Percentiles rank a stretch among this genome's conserved stretches.
phyloP scores from a whole-genome alignment of 2,888 invertebrate species.

The Acleris cristana region DNA sequence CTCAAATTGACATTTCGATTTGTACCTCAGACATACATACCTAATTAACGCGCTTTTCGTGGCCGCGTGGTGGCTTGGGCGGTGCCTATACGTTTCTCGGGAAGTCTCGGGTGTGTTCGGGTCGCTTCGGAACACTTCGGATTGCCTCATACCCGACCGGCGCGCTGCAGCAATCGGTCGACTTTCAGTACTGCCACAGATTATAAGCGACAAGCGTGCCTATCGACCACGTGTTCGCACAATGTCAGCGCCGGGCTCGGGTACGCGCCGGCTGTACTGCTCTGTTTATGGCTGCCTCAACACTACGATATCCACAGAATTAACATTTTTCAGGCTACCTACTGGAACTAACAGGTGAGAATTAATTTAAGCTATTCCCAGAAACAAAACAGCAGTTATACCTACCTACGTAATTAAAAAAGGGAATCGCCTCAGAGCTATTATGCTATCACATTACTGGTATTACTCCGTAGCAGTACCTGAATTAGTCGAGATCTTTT shows the following conservation, averaged over 20 bases:
- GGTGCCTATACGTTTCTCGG: too few species aligned
- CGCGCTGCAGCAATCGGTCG: neutral
- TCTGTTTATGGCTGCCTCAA: neutral
- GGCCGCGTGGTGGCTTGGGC: too few species aligned
- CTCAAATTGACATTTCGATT: too few species aligned
- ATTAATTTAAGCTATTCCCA: neutral
- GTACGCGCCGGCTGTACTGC: neutral
- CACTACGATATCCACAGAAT: neutral
- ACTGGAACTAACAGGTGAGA: neutral
- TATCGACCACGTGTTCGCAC: neutral
- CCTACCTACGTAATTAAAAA: too few species aligned
- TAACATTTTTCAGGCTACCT: constrained; percentile 1
- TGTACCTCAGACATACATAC: too few species aligned
- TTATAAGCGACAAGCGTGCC: neutral
- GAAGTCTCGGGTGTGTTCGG: neutral
- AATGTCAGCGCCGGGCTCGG: neutral
- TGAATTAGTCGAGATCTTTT: too few species aligned
- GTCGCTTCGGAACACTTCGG: neutral
- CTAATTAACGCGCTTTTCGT: too few species aligned
- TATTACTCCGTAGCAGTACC: too few species aligned
- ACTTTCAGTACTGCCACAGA: neutral
- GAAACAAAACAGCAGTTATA: neutral
- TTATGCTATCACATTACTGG: too few species aligned
- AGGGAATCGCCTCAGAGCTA: too few species aligned
- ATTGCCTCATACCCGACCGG: neutral